Conservation (phyloP, 2,797 vertebrate species). For the Mormyrops boulengeri region DNA sequence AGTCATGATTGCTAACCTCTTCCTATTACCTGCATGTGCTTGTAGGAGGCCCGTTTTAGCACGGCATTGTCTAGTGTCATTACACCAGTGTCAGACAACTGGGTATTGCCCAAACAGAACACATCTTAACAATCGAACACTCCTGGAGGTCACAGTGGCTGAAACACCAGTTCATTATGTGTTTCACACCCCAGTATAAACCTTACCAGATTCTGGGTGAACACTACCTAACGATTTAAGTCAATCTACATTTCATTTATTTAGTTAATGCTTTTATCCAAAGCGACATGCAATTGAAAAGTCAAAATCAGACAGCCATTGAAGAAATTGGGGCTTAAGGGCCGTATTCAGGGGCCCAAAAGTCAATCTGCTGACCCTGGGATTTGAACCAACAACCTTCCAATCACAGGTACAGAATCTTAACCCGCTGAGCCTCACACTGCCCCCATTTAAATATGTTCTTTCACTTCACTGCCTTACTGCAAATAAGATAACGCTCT, state of each 20-base stretch:
- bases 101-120: background rate
- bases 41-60: background rate
- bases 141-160: background rate
- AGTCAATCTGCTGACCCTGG: background rate
- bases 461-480: background rate
- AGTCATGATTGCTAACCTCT: background rate
- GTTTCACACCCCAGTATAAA: background rate
- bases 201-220: background rate
- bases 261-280: background rate
- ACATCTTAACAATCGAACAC: background rate
- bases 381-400: background rate
- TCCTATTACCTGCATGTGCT: conserved; percentile 4
- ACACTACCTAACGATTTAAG: background rate
- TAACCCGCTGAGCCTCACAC: background rate
- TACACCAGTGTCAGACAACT: background rate
- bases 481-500: background rate
- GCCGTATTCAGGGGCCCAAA: background rate
- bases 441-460: background rate
- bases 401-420: background rate
- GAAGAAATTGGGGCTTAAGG: background rate
- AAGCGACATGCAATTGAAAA: background rate
- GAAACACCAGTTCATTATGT: background rate
- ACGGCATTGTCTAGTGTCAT: background rate
- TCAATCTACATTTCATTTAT: background rate
- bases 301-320: background rate